Percentiles rank a stretch among this genome's conserved stretches.
These are phyloP conservation scores for Charanyca ferruginea DNA, from an alignment of 2,888 invertebrate species.

Conservation along the genomic window DNA sequence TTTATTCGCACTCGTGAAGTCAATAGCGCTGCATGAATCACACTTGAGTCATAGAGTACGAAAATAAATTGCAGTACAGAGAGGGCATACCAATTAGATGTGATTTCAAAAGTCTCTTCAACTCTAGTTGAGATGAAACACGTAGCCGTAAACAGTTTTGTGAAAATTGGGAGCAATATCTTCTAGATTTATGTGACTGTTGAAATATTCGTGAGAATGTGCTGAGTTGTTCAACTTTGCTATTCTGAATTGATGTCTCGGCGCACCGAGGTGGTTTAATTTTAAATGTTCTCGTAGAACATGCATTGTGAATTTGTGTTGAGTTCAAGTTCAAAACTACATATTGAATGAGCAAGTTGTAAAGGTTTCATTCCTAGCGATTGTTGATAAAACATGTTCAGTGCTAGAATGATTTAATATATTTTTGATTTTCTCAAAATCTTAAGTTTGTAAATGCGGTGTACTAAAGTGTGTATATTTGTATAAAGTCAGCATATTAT, in stretches of 20 bases:
- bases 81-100: conserved; percentile 70
- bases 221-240: conserved; percentile 31
- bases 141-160: conserved; percentile 50
- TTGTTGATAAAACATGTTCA: neutral
- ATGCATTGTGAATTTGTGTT: conserved; percentile 27
- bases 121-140: conserved; percentile 51
- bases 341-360: conserved; percentile 1
- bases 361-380: neutral
- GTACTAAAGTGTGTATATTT: neutral
- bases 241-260: conserved; percentile 40
- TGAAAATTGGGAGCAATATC: conserved; percentile 43
- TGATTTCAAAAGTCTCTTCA: conserved; percentile 65
- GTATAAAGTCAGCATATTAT: conserved; percentile 8
- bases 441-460: neutral
- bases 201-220: conserved; percentile 44
- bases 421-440: neutral
- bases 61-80: conserved; percentile 69
- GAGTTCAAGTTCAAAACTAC: conserved; percentile 26
- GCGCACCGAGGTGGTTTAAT: conserved; percentile 31
- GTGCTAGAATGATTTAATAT: neutral
- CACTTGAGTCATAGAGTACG: conserved; percentile 65
- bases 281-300: conserved; percentile 28
- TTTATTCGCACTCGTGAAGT: conserved; percentile 54
- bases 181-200: conserved; percentile 33
- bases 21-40: conserved; percentile 68